These are phyloP conservation scores for Margarornis squamiger DNA, from an alignment of 2,797 vertebrate genomes.

Conservation along the genomic window DNA sequence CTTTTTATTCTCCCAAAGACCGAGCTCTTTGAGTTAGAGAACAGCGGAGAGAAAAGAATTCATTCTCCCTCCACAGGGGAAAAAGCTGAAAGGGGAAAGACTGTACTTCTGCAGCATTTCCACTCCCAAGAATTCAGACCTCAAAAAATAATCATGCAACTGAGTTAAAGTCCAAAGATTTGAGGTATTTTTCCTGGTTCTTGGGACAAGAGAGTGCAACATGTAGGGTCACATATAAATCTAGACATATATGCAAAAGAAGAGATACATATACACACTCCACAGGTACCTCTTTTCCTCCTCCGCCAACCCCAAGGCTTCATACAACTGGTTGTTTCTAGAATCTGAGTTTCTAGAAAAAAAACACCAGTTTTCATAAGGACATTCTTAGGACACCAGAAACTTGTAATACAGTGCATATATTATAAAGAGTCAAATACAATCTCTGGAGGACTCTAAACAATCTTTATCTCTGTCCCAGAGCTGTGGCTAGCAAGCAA, in stretches of 20 bases:
- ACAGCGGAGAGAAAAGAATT: slow-evolving; percentile 25
- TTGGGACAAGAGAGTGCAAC: slow-evolving; percentile 51
- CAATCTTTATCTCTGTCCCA: neutral
- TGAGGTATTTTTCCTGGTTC: neutral
- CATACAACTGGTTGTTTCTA: slow-evolving; percentile 72
- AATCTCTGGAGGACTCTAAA: neutral
- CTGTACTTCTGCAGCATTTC: slow-evolving; percentile 45
- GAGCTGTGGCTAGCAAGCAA: neutral
- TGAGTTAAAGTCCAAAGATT: slow-evolving; percentile 17
- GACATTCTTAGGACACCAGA: slow-evolving; percentile 63
- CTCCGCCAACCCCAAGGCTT: slow-evolving; percentile 69
- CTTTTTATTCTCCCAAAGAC: slow-evolving; percentile 44
- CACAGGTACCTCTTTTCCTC: slow-evolving; percentile 70
- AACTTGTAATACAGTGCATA: slow-evolving; percentile 54
- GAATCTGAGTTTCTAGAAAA: slow-evolving; percentile 71
- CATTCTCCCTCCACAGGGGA: slow-evolving; percentile 36
- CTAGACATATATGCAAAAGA: slow-evolving; percentile 64
- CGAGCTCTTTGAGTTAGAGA: slow-evolving; percentile 1
- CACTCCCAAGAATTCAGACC: slow-evolving; percentile 50
- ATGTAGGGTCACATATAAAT: slow-evolving; percentile 52
- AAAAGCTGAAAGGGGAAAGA: slow-evolving; percentile 56
- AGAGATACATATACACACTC: slow-evolving; percentile 68
- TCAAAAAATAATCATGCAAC: slow-evolving; percentile 52
- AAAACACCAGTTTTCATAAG: slow-evolving; percentile 70
- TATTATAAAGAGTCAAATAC: slow-evolving; percentile 37